A percentile compares a stretch with the other conserved stretches of the same genome.
These are phyloP conservation scores for Girardia tigrina DNA, from an alignment of 2,888 invertebrate genomes.

Conservation along the genomic window DNA sequence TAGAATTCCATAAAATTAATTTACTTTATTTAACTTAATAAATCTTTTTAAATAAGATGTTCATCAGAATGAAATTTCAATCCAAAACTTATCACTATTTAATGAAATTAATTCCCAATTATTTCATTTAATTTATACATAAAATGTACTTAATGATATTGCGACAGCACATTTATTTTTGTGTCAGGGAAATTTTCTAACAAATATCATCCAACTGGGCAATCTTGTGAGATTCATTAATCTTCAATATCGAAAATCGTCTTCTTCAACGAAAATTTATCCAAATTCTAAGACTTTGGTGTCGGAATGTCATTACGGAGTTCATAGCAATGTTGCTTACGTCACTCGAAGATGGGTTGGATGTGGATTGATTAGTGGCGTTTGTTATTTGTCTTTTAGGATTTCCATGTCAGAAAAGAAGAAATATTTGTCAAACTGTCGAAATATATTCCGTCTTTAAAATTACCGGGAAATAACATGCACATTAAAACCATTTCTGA, in stretches of 20 bases:
- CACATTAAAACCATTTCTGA: too few relatives aligned
- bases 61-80: too few relatives aligned
- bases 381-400: not conserved
- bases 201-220: not conserved
- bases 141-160: too few relatives aligned
- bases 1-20: too few relatives aligned
- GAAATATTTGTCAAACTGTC: not conserved
- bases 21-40: too few relatives aligned
- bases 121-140: too few relatives aligned
- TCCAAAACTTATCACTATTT: too few relatives aligned
- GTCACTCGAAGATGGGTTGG: not conserved
- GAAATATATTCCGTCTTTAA: not conserved
- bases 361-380: not conserved
- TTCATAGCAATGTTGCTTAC: not conserved
- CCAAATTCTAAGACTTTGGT: not conserved
- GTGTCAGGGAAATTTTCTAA: slow-evolving; percentile 3
- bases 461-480: too few relatives aligned
- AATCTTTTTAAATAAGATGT: too few relatives aligned
- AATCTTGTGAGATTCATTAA: not conserved
- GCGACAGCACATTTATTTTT: too few relatives aligned
- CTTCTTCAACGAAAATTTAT: not conserved
- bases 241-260: not conserved
- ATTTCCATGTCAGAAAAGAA: not conserved
- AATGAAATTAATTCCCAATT: too few relatives aligned
- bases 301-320: not conserved